These are phyloP conservation scores for Hyalella azteca DNA, from an alignment of 2,888 invertebrate genomes.

Conservation along the genomic window DNA sequence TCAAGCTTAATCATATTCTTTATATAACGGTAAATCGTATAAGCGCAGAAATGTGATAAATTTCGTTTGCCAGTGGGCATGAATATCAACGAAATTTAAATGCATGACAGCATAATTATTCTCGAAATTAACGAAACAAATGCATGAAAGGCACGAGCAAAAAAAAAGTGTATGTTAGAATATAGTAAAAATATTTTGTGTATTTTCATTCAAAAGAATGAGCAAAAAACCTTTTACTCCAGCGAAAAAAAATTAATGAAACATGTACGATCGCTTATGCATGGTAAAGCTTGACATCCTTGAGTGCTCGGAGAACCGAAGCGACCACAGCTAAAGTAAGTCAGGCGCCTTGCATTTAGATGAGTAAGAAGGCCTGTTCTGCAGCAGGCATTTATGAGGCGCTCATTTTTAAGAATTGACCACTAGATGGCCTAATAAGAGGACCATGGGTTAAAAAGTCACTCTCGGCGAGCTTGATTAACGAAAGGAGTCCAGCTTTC, in stretches of 20 bases:
- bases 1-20: too few relatives aligned
- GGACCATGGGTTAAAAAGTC: conserved; percentile 15
- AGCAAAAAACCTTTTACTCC: neutral
- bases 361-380: conserved; percentile 21
- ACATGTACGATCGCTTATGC: too few relatives aligned
- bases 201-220: neutral
- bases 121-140: too few relatives aligned
- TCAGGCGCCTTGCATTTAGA: neutral
- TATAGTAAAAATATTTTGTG: too few relatives aligned
- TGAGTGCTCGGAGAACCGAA: neutral
- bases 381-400: conserved; percentile 33
- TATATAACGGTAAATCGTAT: too few relatives aligned
- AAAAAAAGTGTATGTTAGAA: too few relatives aligned
- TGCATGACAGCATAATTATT: too few relatives aligned
- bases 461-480: neutral
- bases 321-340: neutral
- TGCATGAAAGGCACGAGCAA: too few relatives aligned
- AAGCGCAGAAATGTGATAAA: too few relatives aligned
- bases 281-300: too few relatives aligned
- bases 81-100: too few relatives aligned
- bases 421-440: conserved; percentile 35
- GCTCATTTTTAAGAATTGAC: conserved; percentile 30
- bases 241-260: neutral
- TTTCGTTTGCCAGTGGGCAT: too few relatives aligned
- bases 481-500: conserved; percentile 15